These are phyloP conservation scores for Zeuzera pyrina DNA, from an alignment of 2,888 invertebrate genomes.

Conservation along the genomic window DNA sequence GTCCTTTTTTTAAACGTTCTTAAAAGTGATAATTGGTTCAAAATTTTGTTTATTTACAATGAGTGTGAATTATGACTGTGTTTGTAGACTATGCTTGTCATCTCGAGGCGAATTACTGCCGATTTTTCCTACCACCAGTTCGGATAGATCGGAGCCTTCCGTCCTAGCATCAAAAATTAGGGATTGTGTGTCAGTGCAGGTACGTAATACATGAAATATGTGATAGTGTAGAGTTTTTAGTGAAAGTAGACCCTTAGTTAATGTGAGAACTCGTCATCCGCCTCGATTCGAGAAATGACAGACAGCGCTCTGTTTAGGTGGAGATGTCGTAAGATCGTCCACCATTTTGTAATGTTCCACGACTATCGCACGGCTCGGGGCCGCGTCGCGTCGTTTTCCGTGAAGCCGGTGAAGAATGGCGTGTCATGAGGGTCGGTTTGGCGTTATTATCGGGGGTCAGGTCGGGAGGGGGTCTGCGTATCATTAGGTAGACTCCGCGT, in stretches of 20 bases:
- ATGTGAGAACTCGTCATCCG: slow-evolving; percentile 70
- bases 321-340: slow-evolving; percentile 75
- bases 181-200: slow-evolving; percentile 78
- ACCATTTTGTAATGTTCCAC: slow-evolving; percentile 72
- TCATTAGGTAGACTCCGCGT: slow-evolving; percentile 46
- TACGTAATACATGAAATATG: slow-evolving; percentile 59
- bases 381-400: slow-evolving; percentile 57
- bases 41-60: slow-evolving; percentile 67
- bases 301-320: slow-evolving; percentile 64
- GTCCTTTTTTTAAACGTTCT: slow-evolving; percentile 56
- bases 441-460: slow-evolving; percentile 63
- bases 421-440: slow-evolving; percentile 61
- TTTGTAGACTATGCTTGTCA: slow-evolving; percentile 77
- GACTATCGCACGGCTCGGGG: slow-evolving; percentile 66
- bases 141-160: slow-evolving; percentile 66
- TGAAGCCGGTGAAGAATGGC: slow-evolving; percentile 63
- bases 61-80: slow-evolving; percentile 70
- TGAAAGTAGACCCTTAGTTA: slow-evolving; percentile 69
- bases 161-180: slow-evolving; percentile 76
- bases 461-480: slow-evolving; percentile 56
- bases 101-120: slow-evolving; percentile 74
- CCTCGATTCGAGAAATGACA: slow-evolving; percentile 65
- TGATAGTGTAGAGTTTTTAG: slow-evolving; percentile 49
- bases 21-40: slow-evolving; percentile 41
- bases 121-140: slow-evolving; percentile 70